phyloP scores from a whole-genome alignment of 1,140 invertebrate genomes.

The Drosophila sucinea region DNA sequence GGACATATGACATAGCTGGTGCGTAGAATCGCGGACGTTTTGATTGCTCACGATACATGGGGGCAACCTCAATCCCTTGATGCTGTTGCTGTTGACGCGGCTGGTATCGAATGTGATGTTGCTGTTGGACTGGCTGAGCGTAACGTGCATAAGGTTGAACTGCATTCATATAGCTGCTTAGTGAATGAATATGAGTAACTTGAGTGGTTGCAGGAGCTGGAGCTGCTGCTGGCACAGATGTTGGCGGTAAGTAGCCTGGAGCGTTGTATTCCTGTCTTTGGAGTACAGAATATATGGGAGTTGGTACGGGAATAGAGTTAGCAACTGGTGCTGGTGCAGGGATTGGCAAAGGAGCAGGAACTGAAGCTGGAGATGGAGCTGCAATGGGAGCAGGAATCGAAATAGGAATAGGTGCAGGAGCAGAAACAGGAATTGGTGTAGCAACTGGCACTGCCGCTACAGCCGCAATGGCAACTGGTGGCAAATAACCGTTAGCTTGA shows the following conservation, averaged over 20 bases:
- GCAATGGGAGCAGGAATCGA: background rate
- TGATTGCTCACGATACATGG: slow-evolving; percentile 73
- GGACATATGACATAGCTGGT: slow-evolving; percentile 61
- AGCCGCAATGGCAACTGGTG: slow-evolving; percentile 11
- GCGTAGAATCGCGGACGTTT: slow-evolving; percentile 70
- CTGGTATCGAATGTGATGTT: slow-evolving; percentile 34
- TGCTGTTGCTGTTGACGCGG: slow-evolving; percentile 28
- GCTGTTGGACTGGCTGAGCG: slow-evolving; percentile 49
- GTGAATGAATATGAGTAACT: slow-evolving; percentile 60
- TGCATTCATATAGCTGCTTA: slow-evolving; percentile 72
- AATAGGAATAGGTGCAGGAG: background rate
- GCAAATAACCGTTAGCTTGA: slow-evolving; percentile 35
- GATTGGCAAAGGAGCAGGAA: background rate
- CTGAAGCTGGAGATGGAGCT: slow-evolving; percentile 21
- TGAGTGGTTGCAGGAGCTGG: slow-evolving; percentile 47
- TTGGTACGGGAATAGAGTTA: background rate
- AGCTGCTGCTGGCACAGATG: background rate
- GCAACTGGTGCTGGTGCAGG: slow-evolving; percentile 4
- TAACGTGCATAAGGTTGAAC: slow-evolving; percentile 71
- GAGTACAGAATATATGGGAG: background rate
- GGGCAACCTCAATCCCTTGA: slow-evolving; percentile 58
- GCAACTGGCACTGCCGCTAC: too few species aligned
- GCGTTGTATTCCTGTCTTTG: slow-evolving; percentile 11
- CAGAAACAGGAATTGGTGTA: too few species aligned
- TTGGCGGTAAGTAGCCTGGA: slow-evolving; percentile 13